Evolutionary conservation across 2,113 vertebrate genomes (phyloP).

Genomic region (Xiphias gladius): DNA sequence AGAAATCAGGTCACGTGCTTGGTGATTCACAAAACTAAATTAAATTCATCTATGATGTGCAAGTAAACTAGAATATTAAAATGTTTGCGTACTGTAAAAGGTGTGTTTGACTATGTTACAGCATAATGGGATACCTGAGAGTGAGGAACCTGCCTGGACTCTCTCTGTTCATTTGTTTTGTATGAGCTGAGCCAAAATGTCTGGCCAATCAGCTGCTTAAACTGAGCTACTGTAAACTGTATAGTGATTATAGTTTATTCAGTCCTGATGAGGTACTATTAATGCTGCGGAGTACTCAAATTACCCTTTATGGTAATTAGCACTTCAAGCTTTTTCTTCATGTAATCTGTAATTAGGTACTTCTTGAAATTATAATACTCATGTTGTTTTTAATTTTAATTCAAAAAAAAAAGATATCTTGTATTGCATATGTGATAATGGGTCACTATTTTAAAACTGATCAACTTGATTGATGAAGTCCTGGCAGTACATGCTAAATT

Average conservation of each 20-base stretch:
- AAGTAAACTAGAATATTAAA: not conserved
- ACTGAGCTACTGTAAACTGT: not conserved
- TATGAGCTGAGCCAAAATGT: not conserved
- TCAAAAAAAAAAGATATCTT: not conserved
- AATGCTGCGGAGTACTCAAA: not conserved
- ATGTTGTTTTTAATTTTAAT: not conserved
- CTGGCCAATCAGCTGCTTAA: not conserved
- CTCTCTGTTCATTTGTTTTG: not conserved
- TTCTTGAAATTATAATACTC: not conserved
- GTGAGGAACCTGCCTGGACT: not conserved
- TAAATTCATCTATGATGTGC: not conserved
- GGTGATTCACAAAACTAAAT: not conserved
- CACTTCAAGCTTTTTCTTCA: not conserved
- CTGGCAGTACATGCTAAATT: not conserved
- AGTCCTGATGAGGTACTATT: slow-evolving; percentile 3
- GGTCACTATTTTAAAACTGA: no score
- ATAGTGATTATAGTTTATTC: slow-evolving; percentile 3
- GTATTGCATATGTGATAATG: not conserved
- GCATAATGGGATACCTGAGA: not conserved
- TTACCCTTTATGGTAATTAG: not conserved
- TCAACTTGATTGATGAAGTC: no score
- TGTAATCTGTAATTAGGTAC: not conserved
- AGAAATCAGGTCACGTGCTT: not conserved
- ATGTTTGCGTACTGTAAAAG: not conserved
- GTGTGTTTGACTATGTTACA: not conserved